A percentile compares a stretch with the other conserved stretches of the same genome.
These are phyloP conservation scores for Rynchops niger DNA, from an alignment of 2,113 vertebrate species.

Conservation along the genomic window DNA sequence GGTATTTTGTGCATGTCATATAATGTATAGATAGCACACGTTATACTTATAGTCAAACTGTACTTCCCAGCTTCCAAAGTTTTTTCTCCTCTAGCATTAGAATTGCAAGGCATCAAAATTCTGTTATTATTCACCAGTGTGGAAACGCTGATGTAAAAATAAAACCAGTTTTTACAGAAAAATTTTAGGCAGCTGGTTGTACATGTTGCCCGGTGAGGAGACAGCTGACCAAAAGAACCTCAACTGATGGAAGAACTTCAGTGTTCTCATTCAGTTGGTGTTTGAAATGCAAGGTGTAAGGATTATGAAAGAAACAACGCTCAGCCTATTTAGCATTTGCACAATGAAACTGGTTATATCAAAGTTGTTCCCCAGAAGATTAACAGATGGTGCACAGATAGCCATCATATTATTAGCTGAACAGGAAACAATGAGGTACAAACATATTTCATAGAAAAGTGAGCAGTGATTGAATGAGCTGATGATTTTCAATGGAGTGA, in stretches of 20 bases:
- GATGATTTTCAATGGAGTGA: background rate
- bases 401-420: background rate
- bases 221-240: background rate
- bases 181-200: slow-evolving; percentile 41
- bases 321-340: background rate
- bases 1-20: background rate
- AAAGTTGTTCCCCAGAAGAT: background rate
- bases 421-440: background rate
- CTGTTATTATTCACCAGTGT: background rate
- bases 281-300: slow-evolving; percentile 3
- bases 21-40: accelerated
- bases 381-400: background rate
- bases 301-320: background rate
- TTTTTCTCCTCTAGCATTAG: background rate
- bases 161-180: background rate
- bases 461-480: background rate
- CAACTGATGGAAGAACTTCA: background rate
- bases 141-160: background rate
- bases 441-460: background rate
- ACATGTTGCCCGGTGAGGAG: slow-evolving; percentile 7
- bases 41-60: background rate
- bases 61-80: background rate
- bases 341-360: background rate
- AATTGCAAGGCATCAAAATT: background rate
- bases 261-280: background rate